phyloP scores from a whole-genome alignment of 2,888 invertebrate species.

The Heliconius hortense region DNA sequence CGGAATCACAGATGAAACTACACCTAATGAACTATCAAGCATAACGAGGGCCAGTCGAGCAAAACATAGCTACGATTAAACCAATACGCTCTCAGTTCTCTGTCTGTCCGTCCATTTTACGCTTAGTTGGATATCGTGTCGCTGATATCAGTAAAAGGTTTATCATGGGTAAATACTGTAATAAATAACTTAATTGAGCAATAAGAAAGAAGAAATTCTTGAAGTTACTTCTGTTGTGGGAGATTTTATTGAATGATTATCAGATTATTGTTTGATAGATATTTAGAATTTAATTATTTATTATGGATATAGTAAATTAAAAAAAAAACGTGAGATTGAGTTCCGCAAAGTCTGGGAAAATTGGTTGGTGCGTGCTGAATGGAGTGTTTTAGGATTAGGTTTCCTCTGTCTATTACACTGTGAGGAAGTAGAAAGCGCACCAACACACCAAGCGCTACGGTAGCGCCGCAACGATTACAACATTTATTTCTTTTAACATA shows the following conservation, averaged over 20 bases:
- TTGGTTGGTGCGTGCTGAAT: too few relatives aligned
- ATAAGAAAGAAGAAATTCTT: background rate
- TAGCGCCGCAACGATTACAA: too few relatives aligned
- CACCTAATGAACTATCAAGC: conserved; percentile 43
- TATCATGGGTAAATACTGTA: conserved; percentile 10
- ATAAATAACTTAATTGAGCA: conserved; percentile 24
- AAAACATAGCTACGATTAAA: conserved; percentile 46
- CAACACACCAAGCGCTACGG: too few relatives aligned
- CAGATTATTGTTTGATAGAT: background rate
- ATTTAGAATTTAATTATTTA: background rate
- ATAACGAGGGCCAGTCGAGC: conserved; percentile 45
- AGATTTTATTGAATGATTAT: background rate
- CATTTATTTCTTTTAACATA: too few relatives aligned
- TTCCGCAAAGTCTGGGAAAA: too few relatives aligned
- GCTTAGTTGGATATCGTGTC: conserved; percentile 44
- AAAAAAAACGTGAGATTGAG: too few relatives aligned
- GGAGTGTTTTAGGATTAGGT: too few relatives aligned
- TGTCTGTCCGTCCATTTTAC: conserved; percentile 48
- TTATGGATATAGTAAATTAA: background rate
- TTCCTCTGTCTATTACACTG: too few relatives aligned
- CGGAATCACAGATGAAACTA: conserved; percentile 27
- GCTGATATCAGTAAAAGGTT: conserved; percentile 15
- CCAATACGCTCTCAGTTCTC: conserved; percentile 50
- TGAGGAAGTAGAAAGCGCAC: too few relatives aligned
- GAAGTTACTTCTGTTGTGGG: background rate